phyloP scores from a whole-genome alignment of 2,888 invertebrate species.

The Cephus spinipes region DNA sequence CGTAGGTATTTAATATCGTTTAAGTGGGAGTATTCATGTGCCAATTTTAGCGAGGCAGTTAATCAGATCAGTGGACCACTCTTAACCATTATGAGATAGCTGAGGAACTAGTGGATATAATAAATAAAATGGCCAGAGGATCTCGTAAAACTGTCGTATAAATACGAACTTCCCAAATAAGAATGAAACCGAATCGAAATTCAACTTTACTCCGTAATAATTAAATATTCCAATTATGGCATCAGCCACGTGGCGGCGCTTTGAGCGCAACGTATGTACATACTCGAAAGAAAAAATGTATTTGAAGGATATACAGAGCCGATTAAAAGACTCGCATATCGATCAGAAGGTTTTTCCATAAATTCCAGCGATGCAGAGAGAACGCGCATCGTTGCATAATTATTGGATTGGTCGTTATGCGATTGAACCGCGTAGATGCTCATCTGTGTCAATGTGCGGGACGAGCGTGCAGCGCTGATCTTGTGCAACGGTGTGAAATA shows the following conservation, averaged over 20 bases:
- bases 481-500: neutral
- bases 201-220: neutral
- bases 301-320: neutral
- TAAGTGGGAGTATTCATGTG: neutral
- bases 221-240: neutral
- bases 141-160: neutral
- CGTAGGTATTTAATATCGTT: neutral
- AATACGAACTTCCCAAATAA: neutral
- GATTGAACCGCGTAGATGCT: neutral
- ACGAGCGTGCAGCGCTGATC: neutral
- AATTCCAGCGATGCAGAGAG: neutral
- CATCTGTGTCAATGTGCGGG: neutral
- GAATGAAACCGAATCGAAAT: neutral
- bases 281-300: neutral
- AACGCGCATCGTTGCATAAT: neutral
- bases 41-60: neutral
- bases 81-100: neutral
- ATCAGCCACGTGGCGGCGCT: too few relatives aligned
- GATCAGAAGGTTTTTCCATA: neutral
- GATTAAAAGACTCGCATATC: neutral
- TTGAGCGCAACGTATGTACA: too few relatives aligned
- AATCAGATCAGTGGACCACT: neutral
- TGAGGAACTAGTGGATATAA: neutral
- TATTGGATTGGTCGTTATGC: neutral
- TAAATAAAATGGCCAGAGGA: neutral